A percentile compares a stretch with the other conserved stretches of the same genome.
These are phyloP conservation scores for Eulemur albifrons DNA, from an alignment of 2,797 vertebrate genomes.

Conservation along the genomic window DNA sequence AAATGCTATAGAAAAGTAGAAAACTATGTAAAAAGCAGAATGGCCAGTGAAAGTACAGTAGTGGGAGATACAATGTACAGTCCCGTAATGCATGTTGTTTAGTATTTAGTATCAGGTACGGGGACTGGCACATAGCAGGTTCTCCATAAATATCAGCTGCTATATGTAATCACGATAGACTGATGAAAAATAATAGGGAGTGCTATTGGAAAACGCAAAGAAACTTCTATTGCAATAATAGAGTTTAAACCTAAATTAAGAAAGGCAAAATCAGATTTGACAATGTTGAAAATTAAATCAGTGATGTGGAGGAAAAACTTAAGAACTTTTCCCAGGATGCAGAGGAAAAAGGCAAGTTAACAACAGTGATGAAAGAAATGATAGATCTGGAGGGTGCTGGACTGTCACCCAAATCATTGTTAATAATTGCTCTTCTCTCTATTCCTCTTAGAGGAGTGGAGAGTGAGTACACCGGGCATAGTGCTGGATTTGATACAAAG, in stretches of 20 bases:
- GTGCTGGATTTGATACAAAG: background rate
- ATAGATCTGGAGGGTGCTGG: fast-evolving
- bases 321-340: background rate
- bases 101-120: background rate
- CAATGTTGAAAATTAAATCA: background rate
- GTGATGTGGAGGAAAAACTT: background rate
- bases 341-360: background rate
- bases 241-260: background rate
- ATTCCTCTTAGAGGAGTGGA: background rate
- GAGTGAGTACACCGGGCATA: fast-evolving
- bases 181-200: background rate
- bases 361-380: background rate
- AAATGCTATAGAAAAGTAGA: background rate
- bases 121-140: background rate
- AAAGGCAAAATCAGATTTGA: background rate
- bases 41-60: too few relatives aligned
- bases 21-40: background rate
- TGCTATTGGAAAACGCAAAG: background rate
- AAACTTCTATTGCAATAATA: background rate
- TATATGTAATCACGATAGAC: background rate
- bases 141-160: background rate
- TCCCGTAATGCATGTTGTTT: background rate
- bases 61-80: background rate
- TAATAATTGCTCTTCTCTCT: background rate
- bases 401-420: background rate